phyloP scores from a whole-genome alignment of 2,797 vertebrate genomes.

The Chaetodon trifasciatus region DNA sequence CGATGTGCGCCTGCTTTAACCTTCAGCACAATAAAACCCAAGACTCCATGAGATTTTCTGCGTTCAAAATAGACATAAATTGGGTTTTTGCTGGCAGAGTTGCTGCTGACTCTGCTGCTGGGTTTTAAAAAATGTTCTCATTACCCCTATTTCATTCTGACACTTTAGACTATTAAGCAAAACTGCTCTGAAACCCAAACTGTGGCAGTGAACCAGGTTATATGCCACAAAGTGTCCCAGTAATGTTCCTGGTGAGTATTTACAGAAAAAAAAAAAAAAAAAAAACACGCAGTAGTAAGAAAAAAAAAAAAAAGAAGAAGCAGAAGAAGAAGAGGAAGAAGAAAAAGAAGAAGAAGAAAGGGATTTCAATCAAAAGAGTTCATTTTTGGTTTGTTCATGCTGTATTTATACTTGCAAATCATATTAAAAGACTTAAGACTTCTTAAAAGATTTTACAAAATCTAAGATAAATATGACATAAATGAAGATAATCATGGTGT shows the following conservation, averaged over 20 bases:
- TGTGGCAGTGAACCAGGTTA: constrained; percentile 25
- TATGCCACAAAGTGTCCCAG: constrained; percentile 22
- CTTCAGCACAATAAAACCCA: constrained; percentile 43
- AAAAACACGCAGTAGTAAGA: background rate
- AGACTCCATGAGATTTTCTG: constrained; percentile 20
- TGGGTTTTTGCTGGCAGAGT: constrained; percentile 27
- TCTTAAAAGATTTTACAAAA: constrained; percentile 1
- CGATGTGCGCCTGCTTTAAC: constrained; percentile 45
- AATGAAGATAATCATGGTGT: background rate
- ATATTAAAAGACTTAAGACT: constrained; percentile 22
- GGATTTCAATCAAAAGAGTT: constrained; percentile 18
- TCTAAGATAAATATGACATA: background rate
- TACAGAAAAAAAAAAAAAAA: background rate
- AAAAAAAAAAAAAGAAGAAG: background rate
- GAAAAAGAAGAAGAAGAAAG: background rate
- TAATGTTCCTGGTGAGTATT: constrained; percentile 19
- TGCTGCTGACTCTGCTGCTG: constrained; percentile 39
- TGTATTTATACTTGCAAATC: constrained; percentile 36
- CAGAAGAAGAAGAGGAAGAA: background rate
- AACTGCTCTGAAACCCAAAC: constrained; percentile 18
- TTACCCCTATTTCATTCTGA: constrained; percentile 30
- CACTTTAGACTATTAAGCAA: constrained; percentile 18
- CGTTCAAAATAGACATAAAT: constrained; percentile 16
- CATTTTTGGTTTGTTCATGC: constrained; percentile 8
- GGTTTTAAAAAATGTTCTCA: constrained; percentile 20